A percentile compares a stretch with the other conserved stretches of the same genome.
phyloP scores from a whole-genome alignment of 2,888 invertebrate species.

The Polylopha cassiicola region DNA sequence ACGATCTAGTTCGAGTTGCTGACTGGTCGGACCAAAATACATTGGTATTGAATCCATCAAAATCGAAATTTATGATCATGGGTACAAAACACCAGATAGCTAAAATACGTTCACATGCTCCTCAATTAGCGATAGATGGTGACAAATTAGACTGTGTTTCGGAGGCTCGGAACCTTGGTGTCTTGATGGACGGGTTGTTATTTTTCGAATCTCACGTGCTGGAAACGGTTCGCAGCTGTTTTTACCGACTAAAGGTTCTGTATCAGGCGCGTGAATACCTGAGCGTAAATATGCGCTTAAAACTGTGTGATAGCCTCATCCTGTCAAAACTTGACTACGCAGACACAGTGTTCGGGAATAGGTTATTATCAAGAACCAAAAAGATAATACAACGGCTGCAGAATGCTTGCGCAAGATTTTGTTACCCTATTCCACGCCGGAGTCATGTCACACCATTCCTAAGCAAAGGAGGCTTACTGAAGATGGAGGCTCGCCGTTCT shows the following conservation, averaged over 20 bases:
- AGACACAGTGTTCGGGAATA: not conserved
- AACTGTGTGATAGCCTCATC: not conserved
- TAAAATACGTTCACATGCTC: not conserved
- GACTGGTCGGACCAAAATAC: slow-evolving; percentile 12
- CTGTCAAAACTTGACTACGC: not conserved
- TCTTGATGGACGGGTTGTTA: slow-evolving; percentile 2
- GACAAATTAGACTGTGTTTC: slow-evolving; percentile 10
- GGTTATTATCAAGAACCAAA: slow-evolving; percentile 1
- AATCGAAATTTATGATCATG: slow-evolving; percentile 19
- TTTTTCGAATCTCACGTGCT: not conserved
- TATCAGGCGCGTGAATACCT: not conserved
- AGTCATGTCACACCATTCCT: no score
- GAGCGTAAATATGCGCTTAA: not conserved
- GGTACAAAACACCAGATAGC: slow-evolving; percentile 5
- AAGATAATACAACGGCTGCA: slow-evolving; percentile 15
- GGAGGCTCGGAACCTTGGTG: slow-evolving; percentile 21
- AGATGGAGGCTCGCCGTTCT: no score
- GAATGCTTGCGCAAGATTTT: slow-evolving; percentile 18
- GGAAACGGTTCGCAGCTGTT: not conserved
- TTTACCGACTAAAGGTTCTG: not conserved
- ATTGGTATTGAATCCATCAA: slow-evolving; percentile 16
- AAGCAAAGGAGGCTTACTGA: no score
- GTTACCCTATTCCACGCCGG: no score
- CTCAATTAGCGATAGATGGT: not conserved
- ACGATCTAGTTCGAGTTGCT: slow-evolving; percentile 8